phyloP scores from a whole-genome alignment of 2,113 vertebrate species.

The Haliaeetus leucogaster region DNA sequence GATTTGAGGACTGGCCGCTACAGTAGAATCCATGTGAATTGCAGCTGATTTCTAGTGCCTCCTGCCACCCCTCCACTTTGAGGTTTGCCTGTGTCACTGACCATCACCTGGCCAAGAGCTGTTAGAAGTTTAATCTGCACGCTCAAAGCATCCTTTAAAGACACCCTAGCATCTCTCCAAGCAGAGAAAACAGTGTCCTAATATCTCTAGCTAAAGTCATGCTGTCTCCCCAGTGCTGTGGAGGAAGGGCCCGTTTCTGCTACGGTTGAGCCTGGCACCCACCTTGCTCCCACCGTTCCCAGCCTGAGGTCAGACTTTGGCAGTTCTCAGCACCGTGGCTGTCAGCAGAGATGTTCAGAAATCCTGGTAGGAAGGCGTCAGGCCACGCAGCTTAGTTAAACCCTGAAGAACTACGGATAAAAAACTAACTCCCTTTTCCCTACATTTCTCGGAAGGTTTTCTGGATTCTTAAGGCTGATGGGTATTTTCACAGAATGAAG shows the following conservation, averaged over 20 bases:
- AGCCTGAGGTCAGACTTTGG: not conserved
- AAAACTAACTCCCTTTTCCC: not conserved
- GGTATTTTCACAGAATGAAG: not conserved
- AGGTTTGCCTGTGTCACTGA: not conserved
- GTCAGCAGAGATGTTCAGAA: not conserved
- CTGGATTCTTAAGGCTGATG: not conserved
- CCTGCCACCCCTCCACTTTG: not conserved
- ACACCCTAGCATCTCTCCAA: not conserved
- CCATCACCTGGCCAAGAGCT: not conserved
- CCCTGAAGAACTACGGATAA: not conserved
- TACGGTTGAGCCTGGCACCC: not conserved
- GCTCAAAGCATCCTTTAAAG: not conserved
- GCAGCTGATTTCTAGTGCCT: not conserved
- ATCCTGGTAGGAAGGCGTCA: not conserved
- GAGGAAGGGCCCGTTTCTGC: not conserved
- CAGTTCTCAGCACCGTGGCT: not conserved
- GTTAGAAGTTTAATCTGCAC: not conserved
- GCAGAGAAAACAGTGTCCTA: not conserved
- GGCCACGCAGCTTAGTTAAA: not conserved
- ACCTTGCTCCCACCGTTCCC: not conserved
- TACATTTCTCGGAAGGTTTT: not conserved
- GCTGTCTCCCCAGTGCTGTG: not conserved
- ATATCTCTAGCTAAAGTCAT: not conserved
- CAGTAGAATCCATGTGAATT: not conserved
- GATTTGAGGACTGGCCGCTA: not conserved